Conservation (phyloP, 37 sponge, comb jelly and placozoan genomes). For the Ianthella basta region DNA sequence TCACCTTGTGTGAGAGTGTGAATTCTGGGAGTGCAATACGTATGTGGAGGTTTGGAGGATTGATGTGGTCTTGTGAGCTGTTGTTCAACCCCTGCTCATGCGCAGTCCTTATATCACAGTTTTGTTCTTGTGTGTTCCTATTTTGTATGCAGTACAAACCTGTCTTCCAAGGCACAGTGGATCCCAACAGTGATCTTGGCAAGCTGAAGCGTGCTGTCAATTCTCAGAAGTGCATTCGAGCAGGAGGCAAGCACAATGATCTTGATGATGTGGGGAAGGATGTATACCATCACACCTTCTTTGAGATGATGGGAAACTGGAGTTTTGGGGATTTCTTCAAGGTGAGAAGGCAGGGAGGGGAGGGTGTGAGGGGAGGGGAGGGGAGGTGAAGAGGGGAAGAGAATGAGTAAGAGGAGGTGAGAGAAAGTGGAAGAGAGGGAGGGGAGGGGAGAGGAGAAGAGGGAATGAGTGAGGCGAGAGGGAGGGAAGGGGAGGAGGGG, state of each 20-base stretch:
- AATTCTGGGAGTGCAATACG: too few relatives aligned
- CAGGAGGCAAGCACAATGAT: slow-evolving; percentile 99
- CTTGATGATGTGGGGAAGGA: slow-evolving; percentile 99
- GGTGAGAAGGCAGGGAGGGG: slow-evolving; percentile 38
- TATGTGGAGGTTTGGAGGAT: too few relatives aligned
- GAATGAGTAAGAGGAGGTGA: neutral
- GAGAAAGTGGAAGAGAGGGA: neutral
- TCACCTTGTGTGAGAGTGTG: too few relatives aligned
- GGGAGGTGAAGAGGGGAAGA: too few relatives aligned
- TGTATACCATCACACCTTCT: slow-evolving; percentile 99
- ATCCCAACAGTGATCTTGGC: slow-evolving; percentile 94
- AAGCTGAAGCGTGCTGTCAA: slow-evolving; percentile 88
- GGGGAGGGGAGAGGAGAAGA: too few relatives aligned
- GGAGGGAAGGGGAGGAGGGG: too few relatives aligned
- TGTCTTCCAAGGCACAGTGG: slow-evolving; percentile 93
- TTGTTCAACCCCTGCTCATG: too few relatives aligned
- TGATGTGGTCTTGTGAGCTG: too few relatives aligned
- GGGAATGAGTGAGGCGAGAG: too few relatives aligned
- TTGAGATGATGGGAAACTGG: slow-evolving; percentile 99
- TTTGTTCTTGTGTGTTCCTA: too few relatives aligned
- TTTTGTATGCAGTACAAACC: slow-evolving; percentile 81
- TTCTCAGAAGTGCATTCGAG: slow-evolving; percentile 98
- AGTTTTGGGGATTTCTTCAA: slow-evolving; percentile 98
- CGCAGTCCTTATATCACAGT: too few relatives aligned
- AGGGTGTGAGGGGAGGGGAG: too few relatives aligned